These are phyloP conservation scores for Parnassius smintheus DNA, from an alignment of 2,888 invertebrate species.

Conservation along the genomic window DNA sequence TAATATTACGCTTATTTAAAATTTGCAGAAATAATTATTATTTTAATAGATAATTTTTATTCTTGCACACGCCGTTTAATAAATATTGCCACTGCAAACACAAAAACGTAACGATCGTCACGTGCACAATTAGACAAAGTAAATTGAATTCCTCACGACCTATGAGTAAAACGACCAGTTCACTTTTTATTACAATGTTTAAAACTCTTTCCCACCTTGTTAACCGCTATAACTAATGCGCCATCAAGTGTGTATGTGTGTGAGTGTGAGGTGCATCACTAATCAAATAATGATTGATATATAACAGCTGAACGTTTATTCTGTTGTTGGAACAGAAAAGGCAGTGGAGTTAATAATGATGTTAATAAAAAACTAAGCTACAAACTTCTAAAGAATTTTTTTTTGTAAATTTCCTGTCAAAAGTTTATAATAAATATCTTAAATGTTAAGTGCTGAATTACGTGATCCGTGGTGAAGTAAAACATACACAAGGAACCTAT, in stretches of 20 bases:
- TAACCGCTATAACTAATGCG: conserved; percentile 6
- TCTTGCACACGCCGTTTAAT: too few relatives aligned
- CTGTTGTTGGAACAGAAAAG: background rate
- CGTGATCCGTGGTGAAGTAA: too few relatives aligned
- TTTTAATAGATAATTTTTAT: too few relatives aligned
- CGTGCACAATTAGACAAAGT: conserved; percentile 43
- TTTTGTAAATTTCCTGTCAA: too few relatives aligned
- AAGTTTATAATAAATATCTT: too few relatives aligned
- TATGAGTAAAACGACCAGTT: conserved; percentile 48
- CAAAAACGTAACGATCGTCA: conserved; percentile 30
- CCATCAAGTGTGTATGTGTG: conserved; percentile 3
- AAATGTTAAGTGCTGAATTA: too few relatives aligned
- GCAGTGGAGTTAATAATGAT: too few relatives aligned
- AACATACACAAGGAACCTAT: too few relatives aligned
- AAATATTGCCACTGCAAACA: conserved; percentile 14
- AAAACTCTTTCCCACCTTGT: conserved; percentile 9
- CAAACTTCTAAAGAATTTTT: too few relatives aligned
- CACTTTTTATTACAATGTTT: conserved; percentile 33
- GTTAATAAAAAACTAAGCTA: too few relatives aligned
- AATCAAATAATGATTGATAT: conserved; percentile 24
- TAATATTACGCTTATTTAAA: too few relatives aligned
- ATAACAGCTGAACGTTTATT: conserved; percentile 15
- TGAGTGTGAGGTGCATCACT: conserved; percentile 18
- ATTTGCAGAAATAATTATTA: too few relatives aligned
- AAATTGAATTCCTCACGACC: conserved; percentile 45